phyloP scores from a whole-genome alignment of 2,888 invertebrate genomes.

The Caenorhabditis parvicauda region DNA sequence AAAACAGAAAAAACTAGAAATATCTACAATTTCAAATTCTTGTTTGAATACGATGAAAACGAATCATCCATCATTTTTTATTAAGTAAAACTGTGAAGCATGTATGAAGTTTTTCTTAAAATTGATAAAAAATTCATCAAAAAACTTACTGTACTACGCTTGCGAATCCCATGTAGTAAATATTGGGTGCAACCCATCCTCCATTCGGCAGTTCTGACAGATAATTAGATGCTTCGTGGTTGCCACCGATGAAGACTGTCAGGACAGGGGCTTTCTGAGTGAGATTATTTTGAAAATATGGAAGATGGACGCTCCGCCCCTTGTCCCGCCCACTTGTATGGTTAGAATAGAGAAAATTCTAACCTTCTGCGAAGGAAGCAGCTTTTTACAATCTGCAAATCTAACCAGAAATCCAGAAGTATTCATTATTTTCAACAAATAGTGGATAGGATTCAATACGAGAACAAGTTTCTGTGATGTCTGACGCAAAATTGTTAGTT shows the following conservation, averaged over 20 bases:
- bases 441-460: not conserved
- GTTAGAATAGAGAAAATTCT: too few relatives aligned
- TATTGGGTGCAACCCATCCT: slow-evolving; percentile 95
- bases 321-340: not conserved
- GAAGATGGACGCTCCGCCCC: too few relatives aligned
- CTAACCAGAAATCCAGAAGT: not conserved
- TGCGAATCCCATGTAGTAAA: slow-evolving; percentile 79
- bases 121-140: too few relatives aligned
- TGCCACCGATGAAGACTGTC: slow-evolving; percentile 95
- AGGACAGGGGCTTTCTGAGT: slow-evolving; percentile 77
- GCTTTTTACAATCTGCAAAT: not conserved
- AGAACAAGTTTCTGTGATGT: not conserved
- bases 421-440: too few relatives aligned
- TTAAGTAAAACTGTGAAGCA: too few relatives aligned
- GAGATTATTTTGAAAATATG: too few relatives aligned
- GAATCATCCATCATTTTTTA: not conserved
- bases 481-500: too few relatives aligned
- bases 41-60: too few relatives aligned
- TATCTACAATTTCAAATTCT: too few relatives aligned
- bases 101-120: not conserved
- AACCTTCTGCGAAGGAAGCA: too few relatives aligned
- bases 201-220: slow-evolving; percentile 93
- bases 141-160: slow-evolving; percentile 40
- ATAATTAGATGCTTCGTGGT: slow-evolving; percentile 96
- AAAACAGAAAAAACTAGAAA: too few relatives aligned